Percentiles rank a stretch among this genome's conserved stretches.
These are phyloP conservation scores for Tiliacea citrago DNA, from an alignment of 2,888 invertebrate species.

Conservation along the genomic window DNA sequence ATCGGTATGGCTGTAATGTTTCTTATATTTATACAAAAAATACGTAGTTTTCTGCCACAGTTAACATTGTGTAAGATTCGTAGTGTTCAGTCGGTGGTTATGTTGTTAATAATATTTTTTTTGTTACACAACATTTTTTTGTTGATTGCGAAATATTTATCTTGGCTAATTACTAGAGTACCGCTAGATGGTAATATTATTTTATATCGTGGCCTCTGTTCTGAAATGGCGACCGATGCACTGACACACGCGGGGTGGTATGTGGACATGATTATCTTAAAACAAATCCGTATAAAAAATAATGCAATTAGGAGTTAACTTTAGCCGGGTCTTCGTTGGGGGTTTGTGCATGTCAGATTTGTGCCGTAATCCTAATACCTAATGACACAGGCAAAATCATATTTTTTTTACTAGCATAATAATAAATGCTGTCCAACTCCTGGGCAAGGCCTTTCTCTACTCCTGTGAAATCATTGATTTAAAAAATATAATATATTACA, in stretches of 20 bases:
- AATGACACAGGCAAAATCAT: not conserved
- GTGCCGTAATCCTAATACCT: not conserved
- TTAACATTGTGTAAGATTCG: conserved; percentile 54
- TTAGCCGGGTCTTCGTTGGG: not conserved
- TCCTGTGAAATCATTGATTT: not conserved
- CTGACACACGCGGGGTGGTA: not conserved
- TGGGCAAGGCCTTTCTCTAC: not conserved
- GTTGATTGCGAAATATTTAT: conserved; percentile 35
- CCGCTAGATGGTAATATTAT: conserved; percentile 16
- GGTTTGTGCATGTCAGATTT: not conserved
- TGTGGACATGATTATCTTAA: not conserved
- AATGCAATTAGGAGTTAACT: not conserved
- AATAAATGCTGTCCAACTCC: not conserved
- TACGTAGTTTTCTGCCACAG: conserved; percentile 43
- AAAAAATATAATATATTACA: no score
- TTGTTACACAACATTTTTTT: conserved; percentile 47
- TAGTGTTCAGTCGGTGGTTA: conserved; percentile 40
- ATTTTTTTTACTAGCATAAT: not conserved
- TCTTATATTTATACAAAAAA: conserved; percentile 74
- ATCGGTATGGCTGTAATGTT: conserved; percentile 36
- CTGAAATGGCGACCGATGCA: conserved; percentile 21
- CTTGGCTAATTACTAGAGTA: conserved; percentile 40
- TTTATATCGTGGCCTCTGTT: conserved; percentile 47
- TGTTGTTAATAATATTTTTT: conserved; percentile 28
- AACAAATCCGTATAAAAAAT: not conserved